Percentiles rank a stretch among this genome's conserved stretches.
These are phyloP conservation scores for Zonitis immaculata DNA, from an alignment of 2,888 invertebrate genomes.

Conservation along the genomic window DNA sequence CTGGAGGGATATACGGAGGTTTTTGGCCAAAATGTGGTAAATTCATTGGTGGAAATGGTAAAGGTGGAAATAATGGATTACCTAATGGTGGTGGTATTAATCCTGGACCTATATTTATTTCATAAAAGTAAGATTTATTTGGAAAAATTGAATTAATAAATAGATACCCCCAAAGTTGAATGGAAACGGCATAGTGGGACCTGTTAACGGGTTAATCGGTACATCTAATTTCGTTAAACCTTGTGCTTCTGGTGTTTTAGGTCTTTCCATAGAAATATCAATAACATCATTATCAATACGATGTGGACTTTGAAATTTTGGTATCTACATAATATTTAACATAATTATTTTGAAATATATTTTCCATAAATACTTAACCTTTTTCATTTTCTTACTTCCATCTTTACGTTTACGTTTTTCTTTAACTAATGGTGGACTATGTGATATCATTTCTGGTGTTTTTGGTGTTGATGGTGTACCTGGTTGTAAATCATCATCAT, in stretches of 20 bases:
- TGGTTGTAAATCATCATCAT: slow-evolving; percentile 53
- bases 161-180: slow-evolving; percentile 48
- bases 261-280: slow-evolving; percentile 41
- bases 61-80: slow-evolving; percentile 52
- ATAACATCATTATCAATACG: slow-evolving; percentile 31
- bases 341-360: background rate
- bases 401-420: slow-evolving; percentile 54
- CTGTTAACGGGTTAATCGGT: slow-evolving; percentile 7
- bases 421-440: slow-evolving; percentile 57
- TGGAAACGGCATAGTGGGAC: slow-evolving; percentile 49
- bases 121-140: background rate
- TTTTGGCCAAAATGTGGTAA: slow-evolving; percentile 56
- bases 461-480: slow-evolving; percentile 55
- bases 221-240: slow-evolving; percentile 25
- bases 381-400: slow-evolving; percentile 47
- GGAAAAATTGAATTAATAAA: background rate
- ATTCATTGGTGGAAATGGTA: slow-evolving; percentile 43
- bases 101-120: slow-evolving; percentile 51
- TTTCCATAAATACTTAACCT: slow-evolving; percentile 26
- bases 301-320: slow-evolving; percentile 30
- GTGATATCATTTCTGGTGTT: slow-evolving; percentile 56
- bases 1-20: slow-evolving; percentile 41
- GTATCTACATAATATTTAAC: slow-evolving; percentile 9
- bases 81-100: slow-evolving; percentile 58
- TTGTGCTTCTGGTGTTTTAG: slow-evolving; percentile 45